Evolutionary conservation across 2,113 vertebrate species (phyloP).

Genomic region (Empidonax alnorum): DNA sequence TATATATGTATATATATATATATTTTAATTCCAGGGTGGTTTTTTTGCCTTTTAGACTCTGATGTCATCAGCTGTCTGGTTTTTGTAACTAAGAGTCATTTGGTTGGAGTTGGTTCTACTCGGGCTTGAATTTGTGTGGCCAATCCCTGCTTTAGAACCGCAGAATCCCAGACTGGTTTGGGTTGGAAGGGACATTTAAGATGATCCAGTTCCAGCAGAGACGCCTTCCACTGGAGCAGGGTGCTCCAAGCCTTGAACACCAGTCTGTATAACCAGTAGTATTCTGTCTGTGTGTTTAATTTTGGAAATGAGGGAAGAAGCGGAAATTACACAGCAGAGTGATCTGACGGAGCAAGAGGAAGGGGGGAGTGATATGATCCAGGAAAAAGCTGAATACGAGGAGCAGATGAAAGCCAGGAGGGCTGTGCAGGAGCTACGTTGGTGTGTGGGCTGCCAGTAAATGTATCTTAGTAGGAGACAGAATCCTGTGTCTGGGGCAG

Average conservation of each 20-base stretch:
- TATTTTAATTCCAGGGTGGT: neutral
- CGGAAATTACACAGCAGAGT: neutral
- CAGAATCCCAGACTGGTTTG: neutral
- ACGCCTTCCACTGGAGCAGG: neutral
- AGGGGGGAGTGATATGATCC: neutral
- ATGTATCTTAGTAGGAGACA: neutral
- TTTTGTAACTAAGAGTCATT: neutral
- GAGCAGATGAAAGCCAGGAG: neutral
- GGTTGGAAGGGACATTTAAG: neutral
- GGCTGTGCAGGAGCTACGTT: neutral
- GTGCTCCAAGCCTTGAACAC: neutral
- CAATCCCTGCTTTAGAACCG: neutral
- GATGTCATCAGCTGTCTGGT: rapidly evolving
- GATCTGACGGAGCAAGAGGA: neutral
- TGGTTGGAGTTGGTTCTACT: neutral
- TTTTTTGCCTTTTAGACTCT: neutral
- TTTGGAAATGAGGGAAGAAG: neutral
- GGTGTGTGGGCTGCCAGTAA: neutral
- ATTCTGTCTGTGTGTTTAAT: neutral
- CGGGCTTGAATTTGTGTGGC: neutral
- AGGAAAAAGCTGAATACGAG: neutral
- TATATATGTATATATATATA: neutral
- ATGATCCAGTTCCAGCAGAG: neutral
- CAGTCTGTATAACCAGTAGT: neutral
- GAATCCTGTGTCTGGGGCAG: neutral